Percentiles rank a stretch among this genome's conserved stretches.
These are phyloP conservation scores for Pseudotriccus pelzelni DNA, from an alignment of 2,797 vertebrate species.

Conservation along the genomic window DNA sequence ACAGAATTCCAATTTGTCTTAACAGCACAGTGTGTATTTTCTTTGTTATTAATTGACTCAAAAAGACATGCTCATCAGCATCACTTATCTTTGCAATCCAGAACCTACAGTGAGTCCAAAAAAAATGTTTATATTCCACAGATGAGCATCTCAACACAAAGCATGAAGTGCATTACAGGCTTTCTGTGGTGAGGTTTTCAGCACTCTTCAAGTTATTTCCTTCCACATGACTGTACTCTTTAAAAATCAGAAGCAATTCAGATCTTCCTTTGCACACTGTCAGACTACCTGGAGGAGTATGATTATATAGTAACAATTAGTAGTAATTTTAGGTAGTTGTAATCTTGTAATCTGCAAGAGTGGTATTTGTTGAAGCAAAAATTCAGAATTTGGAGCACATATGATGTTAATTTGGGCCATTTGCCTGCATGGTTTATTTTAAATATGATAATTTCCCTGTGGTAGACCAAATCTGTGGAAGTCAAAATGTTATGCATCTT, in stretches of 20 bases:
- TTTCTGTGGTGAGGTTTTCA: neutral
- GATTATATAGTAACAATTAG: neutral
- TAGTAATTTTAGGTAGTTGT: neutral
- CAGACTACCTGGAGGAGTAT: neutral
- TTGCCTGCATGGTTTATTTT: neutral
- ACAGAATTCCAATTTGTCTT: neutral
- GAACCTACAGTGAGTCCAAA: neutral
- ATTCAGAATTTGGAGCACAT: neutral
- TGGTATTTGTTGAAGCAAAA: neutral
- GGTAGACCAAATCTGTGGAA: neutral
- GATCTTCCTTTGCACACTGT: neutral
- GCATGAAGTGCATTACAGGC: neutral
- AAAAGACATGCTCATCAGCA: neutral
- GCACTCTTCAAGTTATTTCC: neutral
- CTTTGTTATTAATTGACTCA: neutral
- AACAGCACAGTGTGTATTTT: neutral
- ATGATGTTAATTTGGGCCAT: neutral
- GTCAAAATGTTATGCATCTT: neutral
- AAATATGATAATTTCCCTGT: neutral
- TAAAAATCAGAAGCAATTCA: neutral
- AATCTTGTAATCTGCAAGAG: neutral
- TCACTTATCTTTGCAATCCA: neutral
- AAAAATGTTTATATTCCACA: neutral
- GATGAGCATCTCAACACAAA: neutral
- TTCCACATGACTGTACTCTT: neutral